Percentiles rank a stretch among this genome's conserved stretches.
Evolutionary conservation across 2,797 vertebrate genomes (phyloP).

Genomic region (Arrhamphus sclerolepis): DNA sequence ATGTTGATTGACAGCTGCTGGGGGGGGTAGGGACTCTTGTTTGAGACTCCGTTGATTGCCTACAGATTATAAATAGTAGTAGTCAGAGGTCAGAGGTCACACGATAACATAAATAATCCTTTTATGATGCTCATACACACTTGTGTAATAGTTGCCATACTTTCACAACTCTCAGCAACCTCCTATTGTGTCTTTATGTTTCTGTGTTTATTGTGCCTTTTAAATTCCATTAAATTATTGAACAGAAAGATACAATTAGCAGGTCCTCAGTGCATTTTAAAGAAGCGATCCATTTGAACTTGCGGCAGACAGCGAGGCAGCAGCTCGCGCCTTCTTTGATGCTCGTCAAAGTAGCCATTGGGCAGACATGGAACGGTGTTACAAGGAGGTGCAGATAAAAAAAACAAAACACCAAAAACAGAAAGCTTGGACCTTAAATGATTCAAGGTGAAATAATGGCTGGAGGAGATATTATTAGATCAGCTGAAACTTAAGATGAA

Average conservation of each 20-base stretch:
- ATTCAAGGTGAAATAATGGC: background rate
- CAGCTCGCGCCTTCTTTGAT: background rate
- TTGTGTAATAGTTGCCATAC: too few species aligned
- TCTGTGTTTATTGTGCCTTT: too few species aligned
- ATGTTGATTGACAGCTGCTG: slow-evolving; percentile 94
- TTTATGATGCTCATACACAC: background rate
- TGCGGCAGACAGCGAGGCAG: too few species aligned
- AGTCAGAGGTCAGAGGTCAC: slow-evolving; percentile 44
- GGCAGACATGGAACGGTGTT: background rate
- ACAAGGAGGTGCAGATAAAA: background rate
- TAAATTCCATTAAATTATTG: too few species aligned
- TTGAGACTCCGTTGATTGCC: slow-evolving; percentile 91
- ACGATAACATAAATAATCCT: background rate
- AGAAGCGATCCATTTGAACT: too few species aligned
- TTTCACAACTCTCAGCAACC: too few species aligned
- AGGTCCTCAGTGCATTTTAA: too few species aligned
- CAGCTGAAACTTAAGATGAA: background rate
- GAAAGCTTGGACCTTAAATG: background rate
- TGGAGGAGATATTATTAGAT: too few species aligned
- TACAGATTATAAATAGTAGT: slow-evolving; percentile 67
- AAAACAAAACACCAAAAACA: too few species aligned
- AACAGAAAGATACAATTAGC: too few species aligned
- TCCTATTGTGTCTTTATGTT: too few species aligned
- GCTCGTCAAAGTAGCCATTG: background rate
- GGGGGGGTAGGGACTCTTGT: slow-evolving; percentile 91